Evolutionary conservation across 2,888 invertebrate species (phyloP), one percentile per base, ranked within the genome.

Genomic region (Apotomis turbidana): DNA sequence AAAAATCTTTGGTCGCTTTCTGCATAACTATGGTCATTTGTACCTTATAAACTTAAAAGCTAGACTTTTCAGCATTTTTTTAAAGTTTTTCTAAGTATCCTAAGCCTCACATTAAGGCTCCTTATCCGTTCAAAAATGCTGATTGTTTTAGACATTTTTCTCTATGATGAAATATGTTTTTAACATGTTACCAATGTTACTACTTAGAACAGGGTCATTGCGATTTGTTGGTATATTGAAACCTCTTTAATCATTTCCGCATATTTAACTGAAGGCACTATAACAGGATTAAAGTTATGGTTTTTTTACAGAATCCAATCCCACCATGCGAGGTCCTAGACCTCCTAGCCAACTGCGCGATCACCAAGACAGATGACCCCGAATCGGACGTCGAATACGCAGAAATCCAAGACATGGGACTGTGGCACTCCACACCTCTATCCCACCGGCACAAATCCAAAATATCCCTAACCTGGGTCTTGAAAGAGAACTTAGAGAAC

Each of bases 391-490:
- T 81, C 8, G 91, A 91, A 76, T 90, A 93, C 90, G 88, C 88
- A 2, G 91, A 92, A 82, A 89, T 91, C 70, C 80, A 79, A 83
- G 90, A 92, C 51, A 94, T 94, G 94, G 94, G 94, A 69, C 83
- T 93, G 68, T 93, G 92, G 91, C 93, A 93, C 77, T 93, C 94
- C 8, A 90, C 93, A 58, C 91, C 93, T 38, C 79, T 93, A 75
- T 84, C 90, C 52, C 88, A 87, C 59, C 84, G 91, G 38, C 93
- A 93, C 79, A 92, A 93, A 78, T 93, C 96, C 76, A 96, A 96
- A 87, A 95, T 96, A 87, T 96, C 96, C 71, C 92, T 96, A 71
- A 96, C 96, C 68, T 96, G 97, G 96, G 96, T 96, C 71, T 90
- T 96, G 55, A 95, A 95, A 81, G 95, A 95, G 77, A 95, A 95